A percentile compares a stretch with the other conserved stretches of the same genome.
Evolutionary conservation across 2,797 vertebrate species (phyloP).

Genomic region (Gallirallus australis): DNA sequence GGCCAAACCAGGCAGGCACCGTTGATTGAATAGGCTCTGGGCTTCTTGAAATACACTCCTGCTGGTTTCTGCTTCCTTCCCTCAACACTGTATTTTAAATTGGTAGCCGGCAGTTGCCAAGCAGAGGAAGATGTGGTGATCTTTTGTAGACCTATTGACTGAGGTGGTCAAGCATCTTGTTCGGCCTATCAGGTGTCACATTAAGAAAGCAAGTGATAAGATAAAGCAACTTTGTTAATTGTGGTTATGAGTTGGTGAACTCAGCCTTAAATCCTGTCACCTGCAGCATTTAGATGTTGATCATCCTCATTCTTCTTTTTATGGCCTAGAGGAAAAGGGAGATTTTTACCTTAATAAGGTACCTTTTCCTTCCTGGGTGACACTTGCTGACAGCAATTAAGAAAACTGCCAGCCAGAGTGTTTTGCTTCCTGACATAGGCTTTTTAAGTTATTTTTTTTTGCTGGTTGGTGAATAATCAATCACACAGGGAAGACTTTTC

Average conservation of each 20-base stretch:
- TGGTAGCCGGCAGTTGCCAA: fast-evolving
- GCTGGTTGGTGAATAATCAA: neutral
- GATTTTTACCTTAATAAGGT: neutral
- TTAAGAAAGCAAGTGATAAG: neutral
- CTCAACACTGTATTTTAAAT: neutral
- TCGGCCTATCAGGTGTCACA: neutral
- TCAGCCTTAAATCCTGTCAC: neutral
- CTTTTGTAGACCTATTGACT: neutral
- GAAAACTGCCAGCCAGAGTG: neutral
- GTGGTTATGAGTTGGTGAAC: neutral
- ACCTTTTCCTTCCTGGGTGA: neutral
- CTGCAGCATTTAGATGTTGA: neutral
- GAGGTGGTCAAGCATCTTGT: neutral
- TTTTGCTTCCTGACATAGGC: neutral
- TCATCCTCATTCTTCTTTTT: neutral
- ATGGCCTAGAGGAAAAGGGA: neutral
- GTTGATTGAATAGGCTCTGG: neutral
- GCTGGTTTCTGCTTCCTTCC: neutral
- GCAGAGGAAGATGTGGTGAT: too few relatives aligned
- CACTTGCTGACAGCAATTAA: neutral
- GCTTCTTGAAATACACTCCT: neutral
- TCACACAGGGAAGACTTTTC: neutral
- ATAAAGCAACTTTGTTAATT: neutral
- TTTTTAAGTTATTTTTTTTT: neutral
- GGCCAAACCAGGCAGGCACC: neutral